Base-by-base conservation (phyloP, 2,888 invertebrate genomes). In the Axea sp. region DNA sequence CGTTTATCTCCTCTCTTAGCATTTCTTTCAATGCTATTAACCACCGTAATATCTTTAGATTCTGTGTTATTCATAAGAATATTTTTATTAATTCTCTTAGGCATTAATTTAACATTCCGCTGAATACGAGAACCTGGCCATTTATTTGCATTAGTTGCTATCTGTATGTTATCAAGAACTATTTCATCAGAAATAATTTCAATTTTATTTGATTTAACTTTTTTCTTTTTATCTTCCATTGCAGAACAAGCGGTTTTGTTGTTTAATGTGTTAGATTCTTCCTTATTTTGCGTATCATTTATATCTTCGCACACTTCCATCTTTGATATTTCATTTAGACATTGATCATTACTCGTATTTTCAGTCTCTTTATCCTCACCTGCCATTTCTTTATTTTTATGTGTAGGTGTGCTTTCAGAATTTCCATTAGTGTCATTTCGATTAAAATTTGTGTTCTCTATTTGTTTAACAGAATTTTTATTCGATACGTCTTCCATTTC, bases 181-280 rank as follows among this genome's bases (percentile, higher is more conserved):
- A 81, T 86, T 73, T 87, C 84, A 11, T 87, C 85, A 0, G 83
- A 83, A 60, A 86, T 82, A 41, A 87, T 86, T 76, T 82, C 81
- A 28, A 83, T 55, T 59, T 78, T 81, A 43, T 77, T 80, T 43
- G 28, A 17, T 57, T n/a, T n/a, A n/a, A n/a, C n/a, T n/a, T n/a
- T n/a, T n/a, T 75, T 72, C 51, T 76, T 15, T 9, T 30, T 11
- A 60, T 75, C 55, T 45, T 53, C 30, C 22, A 26, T 28, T n/a
- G 22, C 8, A 2, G 15, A 51, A 35, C 8, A 6, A 7, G 2
- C 14, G n/a, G 39, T 51, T 11, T 49, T 64, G 0, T 62, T 39
- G 22, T 9, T 49, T 7, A 11, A 8, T 2, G 17, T n/a, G 11
- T 45, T 75, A 28, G n/a, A n/a, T n/a, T 55, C 67, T 31, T 51